Base-by-base conservation (phyloP, 2,797 vertebrate species). In the Sorex maritimensis region DNA sequence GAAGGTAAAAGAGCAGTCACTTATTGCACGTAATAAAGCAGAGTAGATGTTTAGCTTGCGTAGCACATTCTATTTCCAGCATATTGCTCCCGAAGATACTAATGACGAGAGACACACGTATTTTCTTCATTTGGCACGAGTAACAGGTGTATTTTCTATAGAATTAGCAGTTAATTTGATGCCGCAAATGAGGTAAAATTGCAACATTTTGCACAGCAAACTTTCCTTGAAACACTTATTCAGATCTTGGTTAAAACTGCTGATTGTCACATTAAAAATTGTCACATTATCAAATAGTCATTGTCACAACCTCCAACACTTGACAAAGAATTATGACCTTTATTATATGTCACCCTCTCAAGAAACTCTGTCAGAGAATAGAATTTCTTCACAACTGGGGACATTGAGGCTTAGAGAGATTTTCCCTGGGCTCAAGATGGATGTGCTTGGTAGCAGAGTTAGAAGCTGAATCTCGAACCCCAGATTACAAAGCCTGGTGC, bases 21-120 rank as follows among this genome's bases (percentile, higher is more conserved):
- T 98, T 96, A 96, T 89, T 55, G 81, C 73, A 80, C 34, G 69
- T 96, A 93, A 95, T 94, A 96, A 95, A 96, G 97, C 96, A 97
- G 96, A 97, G 94, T 73, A 95, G 93, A 96, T 44, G 30, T 26
- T 69, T 15, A 88, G 89, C 78, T 24, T 14, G 58, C 17, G 61
- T 0, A 44, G 52, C 71, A 81, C 34, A 87, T 78, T 41, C n/a
- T 82, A 7, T 34, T 23, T 49, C 41, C 65, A 84, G 78, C 52
- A 93, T 74, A 93, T 79, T 34, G 34, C 73, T 79, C 94, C 58
- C 21, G 94, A 95, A 79, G 13, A 72, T 10, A 85, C 81, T 93
- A 88, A 92, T 92, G 85, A 49, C 61, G 72, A 88, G 96, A 0
- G 8, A 91, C 90, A 92, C 96, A 91, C 72, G 26, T 90, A 74